A percentile compares a stretch with the other conserved stretches of the same genome.
phyloP scores from a whole-genome alignment of 2,797 vertebrate species.

The Malurus splendens region DNA sequence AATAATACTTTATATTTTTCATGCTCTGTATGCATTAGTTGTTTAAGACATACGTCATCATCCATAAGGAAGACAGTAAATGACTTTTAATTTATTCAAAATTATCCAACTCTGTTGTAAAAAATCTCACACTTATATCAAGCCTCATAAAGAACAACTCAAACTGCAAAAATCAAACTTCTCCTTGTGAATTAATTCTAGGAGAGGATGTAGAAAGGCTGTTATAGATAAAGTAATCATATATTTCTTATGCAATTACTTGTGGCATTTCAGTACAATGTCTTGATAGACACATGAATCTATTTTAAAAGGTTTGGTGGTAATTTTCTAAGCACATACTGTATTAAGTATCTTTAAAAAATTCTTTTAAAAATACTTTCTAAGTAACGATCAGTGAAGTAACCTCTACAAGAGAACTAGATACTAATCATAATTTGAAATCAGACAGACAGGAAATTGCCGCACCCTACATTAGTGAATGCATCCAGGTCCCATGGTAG shows the following conservation, averaged over 20 bases:
- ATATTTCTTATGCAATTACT: background rate
- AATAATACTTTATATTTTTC: background rate
- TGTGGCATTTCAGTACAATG: background rate
- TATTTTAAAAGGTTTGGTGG: background rate
- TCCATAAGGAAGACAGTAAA: background rate
- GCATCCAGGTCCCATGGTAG: constrained; percentile 46
- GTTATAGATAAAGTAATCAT: background rate
- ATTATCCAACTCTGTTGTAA: background rate
- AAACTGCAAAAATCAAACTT: background rate
- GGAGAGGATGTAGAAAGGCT: background rate
- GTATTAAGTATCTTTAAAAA: background rate
- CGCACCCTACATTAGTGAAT: constrained; percentile 34
- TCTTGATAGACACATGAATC: background rate
- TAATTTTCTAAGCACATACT: background rate
- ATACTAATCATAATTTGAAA: constrained; percentile 19
- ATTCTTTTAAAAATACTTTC: background rate
- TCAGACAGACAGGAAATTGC: constrained; percentile 50
- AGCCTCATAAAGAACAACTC: background rate
- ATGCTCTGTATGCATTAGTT: background rate
- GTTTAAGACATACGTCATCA: background rate
- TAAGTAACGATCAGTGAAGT: background rate
- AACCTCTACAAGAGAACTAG: background rate
- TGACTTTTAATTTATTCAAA: background rate
- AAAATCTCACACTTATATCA: background rate
- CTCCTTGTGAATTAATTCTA: background rate